Conservation (phyloP, 2,113 vertebrate species). For the Mus pahari region DNA sequence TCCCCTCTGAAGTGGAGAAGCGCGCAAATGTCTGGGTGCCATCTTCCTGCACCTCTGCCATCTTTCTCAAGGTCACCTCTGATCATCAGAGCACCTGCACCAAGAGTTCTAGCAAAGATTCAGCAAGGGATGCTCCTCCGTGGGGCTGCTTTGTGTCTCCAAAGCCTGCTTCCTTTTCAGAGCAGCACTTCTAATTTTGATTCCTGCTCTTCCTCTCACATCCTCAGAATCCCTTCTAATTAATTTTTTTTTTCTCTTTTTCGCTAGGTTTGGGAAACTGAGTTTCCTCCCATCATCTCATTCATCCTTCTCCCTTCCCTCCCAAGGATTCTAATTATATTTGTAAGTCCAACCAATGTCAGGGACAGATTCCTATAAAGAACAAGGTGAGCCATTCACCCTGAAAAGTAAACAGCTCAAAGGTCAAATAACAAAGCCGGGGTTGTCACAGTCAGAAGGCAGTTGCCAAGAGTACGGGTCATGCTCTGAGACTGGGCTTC, state of each 20-base stretch:
- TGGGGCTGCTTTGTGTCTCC: background rate
- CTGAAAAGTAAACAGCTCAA: slow-evolving; percentile 56
- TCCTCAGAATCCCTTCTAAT: background rate
- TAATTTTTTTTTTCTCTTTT: background rate
- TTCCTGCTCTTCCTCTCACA: background rate
- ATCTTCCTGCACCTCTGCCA: background rate
- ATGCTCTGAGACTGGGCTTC: background rate
- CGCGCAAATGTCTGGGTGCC: background rate
- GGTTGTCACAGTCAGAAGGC: background rate
- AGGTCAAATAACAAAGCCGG: slow-evolving; percentile 46
- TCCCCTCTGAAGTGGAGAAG: background rate
- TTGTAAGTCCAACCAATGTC: background rate
- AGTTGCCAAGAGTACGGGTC: background rate
- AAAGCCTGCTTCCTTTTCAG: background rate
- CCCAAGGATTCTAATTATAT: slow-evolving; percentile 19
- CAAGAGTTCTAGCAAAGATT: background rate
- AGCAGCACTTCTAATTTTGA: background rate
- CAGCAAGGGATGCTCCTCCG: background rate
- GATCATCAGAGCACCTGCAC: too few relatives aligned
- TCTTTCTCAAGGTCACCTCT: background rate
- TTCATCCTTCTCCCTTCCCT: background rate
- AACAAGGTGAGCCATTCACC: slow-evolving; percentile 19
- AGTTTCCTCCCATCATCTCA: background rate
- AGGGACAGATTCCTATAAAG: background rate
- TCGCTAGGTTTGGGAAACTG: slow-evolving; percentile 33